Evolutionary conservation across 2,888 invertebrate species (phyloP).

Genomic region (Ennomos fuscantarius): DNA sequence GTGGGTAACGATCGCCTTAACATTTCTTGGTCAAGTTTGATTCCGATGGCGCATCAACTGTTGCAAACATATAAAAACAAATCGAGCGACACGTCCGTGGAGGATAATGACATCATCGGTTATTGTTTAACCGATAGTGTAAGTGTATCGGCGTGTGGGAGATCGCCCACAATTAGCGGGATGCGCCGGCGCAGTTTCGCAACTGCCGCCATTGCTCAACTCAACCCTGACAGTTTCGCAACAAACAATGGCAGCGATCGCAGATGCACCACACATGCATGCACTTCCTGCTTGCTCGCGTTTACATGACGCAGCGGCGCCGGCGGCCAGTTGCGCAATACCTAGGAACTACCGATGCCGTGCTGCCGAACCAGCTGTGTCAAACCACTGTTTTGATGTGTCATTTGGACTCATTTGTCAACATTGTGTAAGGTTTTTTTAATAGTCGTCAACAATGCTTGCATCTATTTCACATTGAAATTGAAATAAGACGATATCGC

Average conservation of each 20-base stretch:
- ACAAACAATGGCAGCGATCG: constrained; percentile 77
- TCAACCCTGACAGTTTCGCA: constrained; percentile 83
- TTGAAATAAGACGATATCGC: constrained; percentile 43
- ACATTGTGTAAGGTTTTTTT: constrained; percentile 67
- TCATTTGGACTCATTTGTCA: constrained; percentile 43
- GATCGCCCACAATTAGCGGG: constrained; percentile 79
- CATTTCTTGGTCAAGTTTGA: constrained; percentile 70
- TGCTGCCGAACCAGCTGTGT: constrained; percentile 49
- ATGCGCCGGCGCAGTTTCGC: constrained; percentile 74
- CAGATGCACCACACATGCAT: constrained; percentile 82
- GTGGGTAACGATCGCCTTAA: constrained; percentile 54
- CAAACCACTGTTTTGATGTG: constrained; percentile 53
- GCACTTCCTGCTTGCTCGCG: constrained; percentile 83
- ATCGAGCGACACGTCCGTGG: constrained; percentile 4
- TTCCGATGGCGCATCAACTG: constrained; percentile 36
- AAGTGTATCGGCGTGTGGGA: constrained; percentile 54
- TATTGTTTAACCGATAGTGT: constrained; percentile 25
- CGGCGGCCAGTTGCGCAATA: constrained; percentile 66
- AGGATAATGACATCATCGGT: constrained; percentile 16
- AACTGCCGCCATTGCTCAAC: constrained; percentile 76
- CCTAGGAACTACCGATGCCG: constrained; percentile 56
- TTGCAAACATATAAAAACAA: constrained; percentile 3
- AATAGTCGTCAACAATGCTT: constrained; percentile 61
- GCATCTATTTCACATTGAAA: constrained; percentile 43
- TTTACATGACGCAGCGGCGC: constrained; percentile 59